Percentiles rank a stretch among this genome's conserved stretches.
Evolutionary conservation across 2,888 invertebrate species (phyloP).

Genomic region (Stenotaenia linearis): DNA sequence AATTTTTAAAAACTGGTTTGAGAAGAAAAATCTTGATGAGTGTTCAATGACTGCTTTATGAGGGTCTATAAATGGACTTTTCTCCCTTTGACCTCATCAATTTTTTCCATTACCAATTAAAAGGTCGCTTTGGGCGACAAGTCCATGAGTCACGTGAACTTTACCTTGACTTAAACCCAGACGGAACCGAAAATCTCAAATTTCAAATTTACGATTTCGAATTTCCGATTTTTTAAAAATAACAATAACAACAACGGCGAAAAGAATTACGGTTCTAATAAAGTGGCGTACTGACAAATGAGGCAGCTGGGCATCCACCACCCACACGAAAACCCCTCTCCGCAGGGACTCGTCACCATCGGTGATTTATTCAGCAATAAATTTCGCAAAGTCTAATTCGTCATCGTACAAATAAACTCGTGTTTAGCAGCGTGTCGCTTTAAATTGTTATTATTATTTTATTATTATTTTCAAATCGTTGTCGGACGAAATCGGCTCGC

Average conservation of each 20-base stretch:
- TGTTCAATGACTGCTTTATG: conserved; percentile 8
- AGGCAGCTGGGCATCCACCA: conserved; percentile 19
- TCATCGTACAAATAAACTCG: neutral
- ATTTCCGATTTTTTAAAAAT: neutral
- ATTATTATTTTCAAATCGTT: neutral
- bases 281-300: conserved; percentile 19
- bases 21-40: neutral
- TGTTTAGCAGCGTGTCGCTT: conserved; percentile 17
- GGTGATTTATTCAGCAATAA: conserved; percentile 16
- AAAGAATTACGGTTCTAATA: neutral
- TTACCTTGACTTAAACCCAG: neutral
- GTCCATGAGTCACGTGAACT: conserved; percentile 20
- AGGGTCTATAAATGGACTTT: conserved; percentile 8
- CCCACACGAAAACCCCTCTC: conserved; percentile 8
- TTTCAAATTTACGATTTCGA: neutral
- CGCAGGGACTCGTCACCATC: conserved; percentile 16
- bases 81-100: neutral
- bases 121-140: conserved; percentile 14
- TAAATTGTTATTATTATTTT: neutral
- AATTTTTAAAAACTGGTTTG: neutral
- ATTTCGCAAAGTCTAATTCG: neutral
- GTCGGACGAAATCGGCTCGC: neutral
- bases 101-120: conserved; percentile 26
- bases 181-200: neutral
- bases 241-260: neutral